Evolutionary conservation across 1,140 invertebrate genomes (phyloP).

Genomic region (Himalopsyche phryganea): DNA sequence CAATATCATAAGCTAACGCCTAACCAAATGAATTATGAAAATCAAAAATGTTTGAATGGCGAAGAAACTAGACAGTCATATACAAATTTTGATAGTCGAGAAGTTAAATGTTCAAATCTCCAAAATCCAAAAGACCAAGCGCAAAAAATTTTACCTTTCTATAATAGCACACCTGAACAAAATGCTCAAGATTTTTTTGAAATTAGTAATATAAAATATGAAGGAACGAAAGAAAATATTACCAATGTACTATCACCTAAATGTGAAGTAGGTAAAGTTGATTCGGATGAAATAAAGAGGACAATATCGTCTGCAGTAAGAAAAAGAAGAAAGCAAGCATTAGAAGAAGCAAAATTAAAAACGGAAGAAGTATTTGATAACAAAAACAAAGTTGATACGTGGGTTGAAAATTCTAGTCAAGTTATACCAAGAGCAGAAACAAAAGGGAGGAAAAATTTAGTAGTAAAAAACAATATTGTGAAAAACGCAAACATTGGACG

Average conservation of each 20-base stretch:
- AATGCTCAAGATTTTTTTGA: background rate
- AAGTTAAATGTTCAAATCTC: too few species aligned
- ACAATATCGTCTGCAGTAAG: conserved; percentile 23
- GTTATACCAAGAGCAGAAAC: background rate
- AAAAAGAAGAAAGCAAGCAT: conserved; percentile 23
- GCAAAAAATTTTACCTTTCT: background rate
- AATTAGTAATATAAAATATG: background rate
- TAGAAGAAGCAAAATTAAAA: conserved; percentile 3
- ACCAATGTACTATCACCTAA: too few species aligned
- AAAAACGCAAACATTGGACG: background rate
- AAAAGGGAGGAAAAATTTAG: conserved; percentile 6
- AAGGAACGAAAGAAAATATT: background rate
- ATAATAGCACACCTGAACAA: background rate
- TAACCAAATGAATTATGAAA: too few species aligned
- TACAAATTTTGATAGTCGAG: too few species aligned
- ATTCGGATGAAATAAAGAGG: conserved; percentile 22
- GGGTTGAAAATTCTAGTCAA: background rate
- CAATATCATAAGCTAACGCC: background rate
- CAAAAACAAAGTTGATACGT: background rate
- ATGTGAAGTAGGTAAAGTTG: background rate
- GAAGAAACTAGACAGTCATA: too few species aligned
- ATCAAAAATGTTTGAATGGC: too few species aligned
- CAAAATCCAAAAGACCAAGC: too few species aligned
- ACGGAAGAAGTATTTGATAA: background rate
- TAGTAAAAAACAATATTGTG: background rate